phyloP scores from a whole-genome alignment of 2,888 invertebrate species.

The Macrophya alboannulata region DNA sequence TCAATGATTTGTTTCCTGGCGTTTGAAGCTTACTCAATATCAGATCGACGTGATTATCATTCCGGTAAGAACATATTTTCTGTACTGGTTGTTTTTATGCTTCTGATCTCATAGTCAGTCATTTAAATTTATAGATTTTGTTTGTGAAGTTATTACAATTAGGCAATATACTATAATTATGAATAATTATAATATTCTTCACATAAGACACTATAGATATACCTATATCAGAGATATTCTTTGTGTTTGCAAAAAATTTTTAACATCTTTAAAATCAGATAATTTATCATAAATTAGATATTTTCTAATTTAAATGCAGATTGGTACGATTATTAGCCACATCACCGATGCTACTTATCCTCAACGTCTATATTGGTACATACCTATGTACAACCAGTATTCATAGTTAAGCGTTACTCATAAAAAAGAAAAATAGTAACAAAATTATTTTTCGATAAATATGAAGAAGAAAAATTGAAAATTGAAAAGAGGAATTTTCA shows the following conservation, averaged over 20 bases:
- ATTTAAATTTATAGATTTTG: slow-evolving; percentile 7
- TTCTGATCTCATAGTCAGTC: neutral
- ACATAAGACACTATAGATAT: slow-evolving; percentile 12
- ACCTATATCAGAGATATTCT: neutral
- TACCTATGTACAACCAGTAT: no score
- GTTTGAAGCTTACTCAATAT: slow-evolving; percentile 15
- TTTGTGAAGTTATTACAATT: slow-evolving; percentile 20
- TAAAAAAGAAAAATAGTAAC: no score
- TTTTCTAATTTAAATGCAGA: neutral
- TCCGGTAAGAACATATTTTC: neutral
- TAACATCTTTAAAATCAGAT: neutral
- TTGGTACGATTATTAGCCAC: neutral
- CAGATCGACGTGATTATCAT: neutral
- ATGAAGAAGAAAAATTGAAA: neutral
- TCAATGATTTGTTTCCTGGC: slow-evolving; percentile 6
- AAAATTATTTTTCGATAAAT: neutral
- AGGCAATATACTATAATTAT: slow-evolving; percentile 3
- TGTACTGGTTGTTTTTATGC: neutral
- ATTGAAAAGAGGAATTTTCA: neutral
- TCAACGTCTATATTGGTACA: neutral
- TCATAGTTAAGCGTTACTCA: no score
- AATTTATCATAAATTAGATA: neutral
- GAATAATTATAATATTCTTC: slow-evolving; percentile 18
- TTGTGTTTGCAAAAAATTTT: slow-evolving; percentile 6
- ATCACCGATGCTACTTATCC: slow-evolving; percentile 17